Evolutionary conservation across 1,140 invertebrate species (phyloP), one percentile per base, ranked within the genome.

Genomic region (Drosophila neocordata): DNA sequence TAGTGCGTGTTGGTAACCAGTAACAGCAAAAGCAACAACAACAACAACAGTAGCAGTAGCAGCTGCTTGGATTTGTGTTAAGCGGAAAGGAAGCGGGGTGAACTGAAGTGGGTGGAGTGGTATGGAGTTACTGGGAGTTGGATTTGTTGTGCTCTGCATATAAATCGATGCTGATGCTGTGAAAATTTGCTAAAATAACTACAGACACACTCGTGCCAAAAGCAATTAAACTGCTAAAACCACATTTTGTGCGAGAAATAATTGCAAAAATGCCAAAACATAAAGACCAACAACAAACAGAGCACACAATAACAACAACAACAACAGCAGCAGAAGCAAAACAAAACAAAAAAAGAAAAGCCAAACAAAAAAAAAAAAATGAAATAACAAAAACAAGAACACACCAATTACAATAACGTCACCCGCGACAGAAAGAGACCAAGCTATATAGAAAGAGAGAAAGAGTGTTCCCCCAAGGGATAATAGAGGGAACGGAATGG

Each of bases 211-310:
- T 64, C 75, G 76, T 81, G 83, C 55, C 83, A 88, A 88, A 88
- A 88, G 83, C 84, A 88, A 88, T 88, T 88, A 88, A 88, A 88
- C 83, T 88, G 83, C 83, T 88, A 88, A 88, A 88, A 88, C 83
- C 83, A 88, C 83, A 88, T 88, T 88, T 88, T 88, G 83, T 88
- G 83, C 83, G 83, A 89, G 79, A 88, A 88, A 88, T 88, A 88
- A 88, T 88, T 88, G 84, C 83, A 78, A 88, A 87, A 88, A 88
- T 88, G 83, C 83, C 83, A 88, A 88, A 88, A 88, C 83, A 88
- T 88, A 88, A 88, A 82, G 84, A 79, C 83, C 68, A 88, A 88
- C 77, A 88, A 89, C 83, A 88, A 83, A 77, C 76, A 64, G 58
- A 53, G 72, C 69, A 73, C 51, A 22, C 41, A 64, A 44, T 34